Conservation (phyloP, 2,797 vertebrate species). For the Neosilurus hyrtlii region DNA sequence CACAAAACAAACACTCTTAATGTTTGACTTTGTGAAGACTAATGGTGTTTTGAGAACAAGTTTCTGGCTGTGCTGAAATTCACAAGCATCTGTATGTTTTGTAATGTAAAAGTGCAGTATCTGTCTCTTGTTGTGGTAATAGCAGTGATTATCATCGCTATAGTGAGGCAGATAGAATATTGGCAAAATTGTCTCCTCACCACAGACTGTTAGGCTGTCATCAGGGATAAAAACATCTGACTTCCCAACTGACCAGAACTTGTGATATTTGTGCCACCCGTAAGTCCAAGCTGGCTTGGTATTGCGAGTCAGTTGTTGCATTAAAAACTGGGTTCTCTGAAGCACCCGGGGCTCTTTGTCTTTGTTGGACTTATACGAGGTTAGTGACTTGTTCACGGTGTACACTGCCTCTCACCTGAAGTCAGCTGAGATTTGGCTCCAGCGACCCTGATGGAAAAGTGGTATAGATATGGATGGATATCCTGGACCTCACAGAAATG, state of each 20-base stretch:
- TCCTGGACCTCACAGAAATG: no score
- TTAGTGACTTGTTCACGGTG: no score
- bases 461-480: no score
- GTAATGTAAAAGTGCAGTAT: background rate
- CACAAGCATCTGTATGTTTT: background rate
- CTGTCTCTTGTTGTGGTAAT: background rate
- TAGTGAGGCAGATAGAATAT: background rate
- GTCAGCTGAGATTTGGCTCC: no score
- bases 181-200: background rate
- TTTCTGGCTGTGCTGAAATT: background rate
- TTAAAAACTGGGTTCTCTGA: no score
- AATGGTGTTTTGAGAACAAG: background rate
- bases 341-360: no score
- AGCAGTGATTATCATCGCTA: background rate
- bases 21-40: background rate
- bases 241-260: background rate
- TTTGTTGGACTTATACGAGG: no score
- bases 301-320: background rate
- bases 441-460: no score
- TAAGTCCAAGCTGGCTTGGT: background rate
- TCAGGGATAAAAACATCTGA: conserved; percentile 3
- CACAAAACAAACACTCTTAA: background rate
- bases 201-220: conserved; percentile 1
- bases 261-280: conserved; percentile 11
- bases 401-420: no score